Conservation (phyloP, 1,140 invertebrate species). For the Protaetia brevitarsis region DNA sequence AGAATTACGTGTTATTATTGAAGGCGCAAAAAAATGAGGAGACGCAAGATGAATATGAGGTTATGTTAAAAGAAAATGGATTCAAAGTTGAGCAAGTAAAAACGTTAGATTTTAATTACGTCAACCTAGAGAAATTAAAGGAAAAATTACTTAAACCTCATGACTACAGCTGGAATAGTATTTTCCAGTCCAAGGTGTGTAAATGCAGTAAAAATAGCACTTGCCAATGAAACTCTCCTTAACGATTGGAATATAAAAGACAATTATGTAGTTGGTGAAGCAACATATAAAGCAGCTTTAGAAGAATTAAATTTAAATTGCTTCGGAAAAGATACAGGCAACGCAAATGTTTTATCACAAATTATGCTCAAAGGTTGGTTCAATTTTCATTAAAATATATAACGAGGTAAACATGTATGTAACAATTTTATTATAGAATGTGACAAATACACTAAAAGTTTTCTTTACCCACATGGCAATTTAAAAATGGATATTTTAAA, state of each 20-base stretch:
- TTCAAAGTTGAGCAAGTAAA: constrained; percentile 41
- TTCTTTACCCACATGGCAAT: constrained; percentile 52
- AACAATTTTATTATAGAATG: constrained; percentile 34
- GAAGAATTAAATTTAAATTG: constrained; percentile 42
- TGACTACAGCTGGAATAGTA: constrained; percentile 46
- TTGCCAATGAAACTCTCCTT: constrained; percentile 28
- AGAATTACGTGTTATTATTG: constrained; percentile 38
- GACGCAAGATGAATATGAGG: constrained; percentile 41
- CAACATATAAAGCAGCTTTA: constrained; percentile 42
- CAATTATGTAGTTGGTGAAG: constrained; percentile 52
- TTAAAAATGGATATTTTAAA: constrained; percentile 49
- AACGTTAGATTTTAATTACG: constrained; percentile 47
- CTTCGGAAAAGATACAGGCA: constrained; percentile 47
- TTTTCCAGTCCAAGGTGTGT: constrained; percentile 52
- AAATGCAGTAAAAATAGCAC: constrained; percentile 41
- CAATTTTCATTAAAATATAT: constrained; percentile 19
- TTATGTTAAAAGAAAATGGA: constrained; percentile 34
- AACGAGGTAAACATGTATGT: neutral
- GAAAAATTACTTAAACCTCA: constrained; percentile 43
- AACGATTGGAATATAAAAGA: constrained; percentile 44
- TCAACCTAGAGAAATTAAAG: constrained; percentile 44
- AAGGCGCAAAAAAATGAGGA: constrained; percentile 36
- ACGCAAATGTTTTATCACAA: constrained; percentile 48
- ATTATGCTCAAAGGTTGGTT: constrained; percentile 45
- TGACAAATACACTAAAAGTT: constrained; percentile 41